Conservation (phyloP, 2,888 invertebrate genomes). For the Erebia epiphron region DNA sequence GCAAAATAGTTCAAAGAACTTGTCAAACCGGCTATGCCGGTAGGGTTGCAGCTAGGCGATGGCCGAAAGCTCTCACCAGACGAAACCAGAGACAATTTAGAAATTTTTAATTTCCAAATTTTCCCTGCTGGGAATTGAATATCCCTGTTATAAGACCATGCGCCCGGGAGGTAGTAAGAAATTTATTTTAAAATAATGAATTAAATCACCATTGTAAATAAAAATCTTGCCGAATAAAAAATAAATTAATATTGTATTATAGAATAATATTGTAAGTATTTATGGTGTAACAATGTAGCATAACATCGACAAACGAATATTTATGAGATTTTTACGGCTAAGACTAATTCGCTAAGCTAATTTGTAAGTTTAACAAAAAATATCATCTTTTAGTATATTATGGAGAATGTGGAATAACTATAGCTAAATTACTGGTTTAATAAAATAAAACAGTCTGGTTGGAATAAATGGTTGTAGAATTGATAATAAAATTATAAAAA, state of each 20-base stretch:
- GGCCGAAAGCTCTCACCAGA: too few relatives aligned
- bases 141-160: too few relatives aligned
- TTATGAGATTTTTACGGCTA: conserved; percentile 49
- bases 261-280: conserved; percentile 31
- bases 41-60: too few relatives aligned
- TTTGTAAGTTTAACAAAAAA: conserved; percentile 32
- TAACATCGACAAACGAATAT: conserved; percentile 50
- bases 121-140: too few relatives aligned
- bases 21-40: too few relatives aligned
- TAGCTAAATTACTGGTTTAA: conserved; percentile 59
- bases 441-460: conserved; percentile 62
- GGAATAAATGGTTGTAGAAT: conserved; percentile 66
- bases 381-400: conserved; percentile 37
- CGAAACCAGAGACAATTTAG: too few relatives aligned
- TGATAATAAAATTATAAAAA: conserved; percentile 72
- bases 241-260: conserved; percentile 25
- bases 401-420: conserved; percentile 55
- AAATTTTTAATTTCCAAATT: too few relatives aligned
- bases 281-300: conserved; percentile 25
- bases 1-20: too few relatives aligned
- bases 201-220: conserved; percentile 34
- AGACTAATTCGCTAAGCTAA: conserved; percentile 24
- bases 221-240: conserved; percentile 31
- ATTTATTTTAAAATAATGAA: conserved; percentile 18
- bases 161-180: too few relatives aligned